Evolutionary conservation across 2,797 vertebrate genomes (phyloP).

Genomic region (Acanthis flammea): DNA sequence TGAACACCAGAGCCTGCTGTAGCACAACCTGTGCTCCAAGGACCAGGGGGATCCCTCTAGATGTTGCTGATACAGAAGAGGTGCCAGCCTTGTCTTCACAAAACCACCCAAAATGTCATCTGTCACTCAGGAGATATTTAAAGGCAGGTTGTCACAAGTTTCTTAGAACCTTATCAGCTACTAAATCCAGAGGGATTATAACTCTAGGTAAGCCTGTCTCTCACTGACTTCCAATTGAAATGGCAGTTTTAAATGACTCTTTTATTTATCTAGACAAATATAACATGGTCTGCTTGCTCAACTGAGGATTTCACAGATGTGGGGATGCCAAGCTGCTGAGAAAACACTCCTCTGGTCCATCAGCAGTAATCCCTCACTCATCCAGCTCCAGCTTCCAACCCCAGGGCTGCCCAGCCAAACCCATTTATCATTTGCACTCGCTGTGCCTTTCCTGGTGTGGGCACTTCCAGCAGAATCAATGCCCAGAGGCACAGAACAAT

Average conservation of each 20-base stretch:
- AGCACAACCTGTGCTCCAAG: accelerated
- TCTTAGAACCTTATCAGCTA: background rate
- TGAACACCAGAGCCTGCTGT: background rate
- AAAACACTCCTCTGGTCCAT: background rate
- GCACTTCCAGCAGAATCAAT: background rate
- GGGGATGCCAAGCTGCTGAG: background rate
- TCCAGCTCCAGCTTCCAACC: background rate
- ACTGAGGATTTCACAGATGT: background rate
- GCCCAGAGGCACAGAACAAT: background rate
- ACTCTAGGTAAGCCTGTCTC: background rate
- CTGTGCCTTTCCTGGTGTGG: background rate
- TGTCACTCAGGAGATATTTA: background rate
- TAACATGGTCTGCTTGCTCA: background rate
- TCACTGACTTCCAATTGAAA: background rate
- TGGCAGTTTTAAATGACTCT: background rate
- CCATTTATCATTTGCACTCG: background rate
- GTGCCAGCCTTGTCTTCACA: background rate
- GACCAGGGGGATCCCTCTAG: background rate
- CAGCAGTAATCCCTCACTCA: background rate
- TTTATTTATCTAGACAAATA: background rate
- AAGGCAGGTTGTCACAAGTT: background rate
- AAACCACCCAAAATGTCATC: background rate
- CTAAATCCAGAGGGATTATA: background rate
- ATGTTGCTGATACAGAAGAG: background rate
- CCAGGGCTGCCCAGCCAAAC: background rate